phyloP scores from a whole-genome alignment of 2,888 invertebrate genomes.

The Dasypolia templi region DNA sequence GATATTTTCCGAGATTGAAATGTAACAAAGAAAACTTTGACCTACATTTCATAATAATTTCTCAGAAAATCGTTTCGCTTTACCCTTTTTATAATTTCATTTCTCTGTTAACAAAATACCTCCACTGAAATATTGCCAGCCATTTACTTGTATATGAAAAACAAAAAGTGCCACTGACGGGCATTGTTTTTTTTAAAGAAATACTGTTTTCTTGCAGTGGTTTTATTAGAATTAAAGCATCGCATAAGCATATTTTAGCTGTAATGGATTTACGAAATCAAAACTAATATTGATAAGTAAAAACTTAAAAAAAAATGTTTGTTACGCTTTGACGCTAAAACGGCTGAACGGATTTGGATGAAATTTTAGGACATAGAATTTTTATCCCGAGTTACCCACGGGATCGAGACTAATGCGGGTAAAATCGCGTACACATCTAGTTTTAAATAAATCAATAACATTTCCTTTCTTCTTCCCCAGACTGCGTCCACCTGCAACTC shows the following conservation, averaged over 20 bases:
- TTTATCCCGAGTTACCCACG: too few species aligned
- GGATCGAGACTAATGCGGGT: too few species aligned
- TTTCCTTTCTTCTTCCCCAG: conserved; percentile 89
- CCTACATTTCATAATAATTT: neutral
- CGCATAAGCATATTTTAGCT: neutral
- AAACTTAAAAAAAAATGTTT: too few species aligned
- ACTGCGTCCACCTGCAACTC: conserved; percentile 96
- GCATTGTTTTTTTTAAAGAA: neutral
- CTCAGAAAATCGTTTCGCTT: neutral
- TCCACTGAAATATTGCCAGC: neutral
- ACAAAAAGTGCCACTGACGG: too few species aligned
- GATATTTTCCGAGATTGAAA: conserved; percentile 9
- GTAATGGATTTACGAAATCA: neutral
- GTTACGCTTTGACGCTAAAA: too few species aligned
- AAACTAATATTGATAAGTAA: too few species aligned
- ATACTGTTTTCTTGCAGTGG: neutral
- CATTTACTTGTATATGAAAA: neutral
- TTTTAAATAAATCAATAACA: neutral
- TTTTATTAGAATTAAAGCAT: neutral
- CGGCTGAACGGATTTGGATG: too few species aligned
- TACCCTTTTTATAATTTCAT: neutral
- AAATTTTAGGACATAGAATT: too few species aligned
- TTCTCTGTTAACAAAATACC: neutral
- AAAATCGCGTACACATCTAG: too few species aligned
- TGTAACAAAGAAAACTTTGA: neutral